Conservation (phyloP, 2,113 vertebrate genomes). For the Labrus mixtus region DNA sequence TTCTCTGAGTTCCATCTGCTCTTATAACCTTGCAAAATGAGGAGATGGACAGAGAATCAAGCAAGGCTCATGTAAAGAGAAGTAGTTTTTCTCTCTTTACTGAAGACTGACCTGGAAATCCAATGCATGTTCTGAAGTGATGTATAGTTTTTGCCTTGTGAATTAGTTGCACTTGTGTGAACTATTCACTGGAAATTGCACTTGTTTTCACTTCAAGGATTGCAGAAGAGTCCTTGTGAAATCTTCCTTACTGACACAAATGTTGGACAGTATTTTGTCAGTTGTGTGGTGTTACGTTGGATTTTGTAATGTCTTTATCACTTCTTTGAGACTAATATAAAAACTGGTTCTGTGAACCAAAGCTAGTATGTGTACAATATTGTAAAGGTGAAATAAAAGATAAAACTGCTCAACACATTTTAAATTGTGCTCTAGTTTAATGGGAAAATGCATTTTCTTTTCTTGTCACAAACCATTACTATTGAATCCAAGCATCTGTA, state of each 20-base stretch:
- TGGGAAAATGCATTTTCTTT: not conserved
- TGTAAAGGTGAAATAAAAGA: slow-evolving; percentile 71
- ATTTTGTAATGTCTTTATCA: slow-evolving; percentile 72
- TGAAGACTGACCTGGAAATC: slow-evolving; percentile 4
- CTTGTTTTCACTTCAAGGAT: slow-evolving; percentile 54
- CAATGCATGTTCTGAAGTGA: slow-evolving; percentile 60
- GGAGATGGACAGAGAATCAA: not conserved
- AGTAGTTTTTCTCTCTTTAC: slow-evolving; percentile 17
- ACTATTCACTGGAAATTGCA: slow-evolving; percentile 63
- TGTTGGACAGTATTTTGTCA: slow-evolving; percentile 55
- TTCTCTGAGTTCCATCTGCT: slow-evolving; percentile 47
- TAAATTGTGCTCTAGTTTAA: slow-evolving; percentile 17
- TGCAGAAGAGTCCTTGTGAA: slow-evolving; percentile 42
- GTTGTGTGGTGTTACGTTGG: slow-evolving; percentile 48
- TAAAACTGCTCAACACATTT: slow-evolving; percentile 59
- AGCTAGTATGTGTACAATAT: slow-evolving; percentile 65
- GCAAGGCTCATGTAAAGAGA: slow-evolving; percentile 1
- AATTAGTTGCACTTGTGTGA: slow-evolving; percentile 64
- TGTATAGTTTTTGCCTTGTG: slow-evolving; percentile 47
- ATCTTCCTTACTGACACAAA: slow-evolving; percentile 38
- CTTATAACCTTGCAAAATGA: slow-evolving; percentile 27
- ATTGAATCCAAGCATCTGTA: no score
- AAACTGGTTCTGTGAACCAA: slow-evolving; percentile 86
- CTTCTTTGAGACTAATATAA: slow-evolving; percentile 66
- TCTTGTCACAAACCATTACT: not conserved